These are phyloP conservation scores for Ceratotherium simum DNA, from an alignment of 2,113 vertebrate species.

Conservation along the genomic window DNA sequence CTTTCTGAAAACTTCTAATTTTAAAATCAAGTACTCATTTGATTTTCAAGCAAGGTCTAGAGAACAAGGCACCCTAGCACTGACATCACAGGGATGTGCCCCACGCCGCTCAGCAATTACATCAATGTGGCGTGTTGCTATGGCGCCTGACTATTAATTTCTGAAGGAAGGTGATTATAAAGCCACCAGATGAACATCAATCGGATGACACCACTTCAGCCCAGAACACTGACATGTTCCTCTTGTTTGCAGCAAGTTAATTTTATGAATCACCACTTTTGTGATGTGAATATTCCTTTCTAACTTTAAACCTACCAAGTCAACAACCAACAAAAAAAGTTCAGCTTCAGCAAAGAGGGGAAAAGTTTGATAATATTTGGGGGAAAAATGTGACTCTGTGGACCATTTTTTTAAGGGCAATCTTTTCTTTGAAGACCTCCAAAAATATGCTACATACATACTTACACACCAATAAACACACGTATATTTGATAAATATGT, in stretches of 20 bases:
- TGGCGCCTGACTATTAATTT: conserved; percentile 88
- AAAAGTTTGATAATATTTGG: conserved; percentile 54
- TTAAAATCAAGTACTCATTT: conserved; percentile 85
- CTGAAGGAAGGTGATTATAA: conserved; percentile 88
- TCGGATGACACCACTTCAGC: conserved; percentile 83
- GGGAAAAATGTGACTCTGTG: conserved; percentile 23
- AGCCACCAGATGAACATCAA: conserved; percentile 86
- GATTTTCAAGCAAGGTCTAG: conserved; percentile 86
- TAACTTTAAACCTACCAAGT: conserved; percentile 75
- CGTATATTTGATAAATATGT: background rate
- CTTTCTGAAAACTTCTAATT: conserved; percentile 84
- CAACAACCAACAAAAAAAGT: conserved; percentile 47
- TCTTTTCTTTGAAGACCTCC: background rate
- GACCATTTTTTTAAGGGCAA: background rate
- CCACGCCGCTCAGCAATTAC: conserved; percentile 79
- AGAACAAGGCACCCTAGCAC: conserved; percentile 80
- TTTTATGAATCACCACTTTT: conserved; percentile 85
- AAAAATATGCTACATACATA: background rate
- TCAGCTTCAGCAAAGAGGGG: conserved; percentile 72
- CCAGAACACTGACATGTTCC: conserved; percentile 77
- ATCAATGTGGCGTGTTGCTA: conserved; percentile 86
- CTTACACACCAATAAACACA: conserved; percentile 33
- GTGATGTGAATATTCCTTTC: conserved; percentile 80
- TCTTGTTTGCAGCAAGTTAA: conserved; percentile 77
- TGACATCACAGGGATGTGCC: conserved; percentile 85